A percentile compares a stretch with the other conserved stretches of the same genome.
These are phyloP conservation scores for Ardeotis arabs DNA, from an alignment of 2,113 vertebrate species.

Conservation along the genomic window DNA sequence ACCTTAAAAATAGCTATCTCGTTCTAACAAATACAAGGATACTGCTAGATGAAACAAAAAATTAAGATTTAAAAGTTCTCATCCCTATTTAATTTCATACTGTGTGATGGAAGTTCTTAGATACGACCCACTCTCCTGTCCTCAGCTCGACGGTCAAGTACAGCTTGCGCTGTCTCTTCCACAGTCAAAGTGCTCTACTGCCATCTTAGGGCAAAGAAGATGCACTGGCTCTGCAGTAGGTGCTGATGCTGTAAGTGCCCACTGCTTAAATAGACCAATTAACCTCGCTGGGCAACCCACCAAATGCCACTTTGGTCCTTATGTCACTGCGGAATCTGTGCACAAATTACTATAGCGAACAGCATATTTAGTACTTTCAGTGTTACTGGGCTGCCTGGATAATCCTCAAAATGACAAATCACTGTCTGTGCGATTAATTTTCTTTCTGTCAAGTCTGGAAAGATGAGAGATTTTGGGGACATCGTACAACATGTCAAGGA, in stretches of 20 bases:
- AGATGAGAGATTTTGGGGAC: constrained; percentile 77
- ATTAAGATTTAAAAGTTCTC: background rate
- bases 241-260: background rate
- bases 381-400: constrained; percentile 44
- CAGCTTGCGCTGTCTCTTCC: background rate
- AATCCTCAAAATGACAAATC: constrained; percentile 68
- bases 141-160: rapidly evolving
- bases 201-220: constrained; percentile 4
- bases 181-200: background rate
- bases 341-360: background rate
- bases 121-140: rapidly evolving
- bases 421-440: constrained; percentile 68
- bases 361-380: background rate
- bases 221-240: background rate
- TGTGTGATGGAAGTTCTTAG: rapidly evolving
- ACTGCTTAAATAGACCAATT: background rate
- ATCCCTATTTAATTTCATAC: background rate
- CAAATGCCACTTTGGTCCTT: background rate
- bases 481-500: constrained; percentile 61
- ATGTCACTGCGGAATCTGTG: background rate
- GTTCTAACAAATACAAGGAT: background rate
- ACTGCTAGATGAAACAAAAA: background rate
- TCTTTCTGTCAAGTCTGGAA: constrained; percentile 70
- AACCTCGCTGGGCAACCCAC: background rate
- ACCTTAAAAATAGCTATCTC: background rate